These are phyloP conservation scores for Lichenostomus cassidix DNA, from an alignment of 2,113 vertebrate genomes.

Conservation along the genomic window DNA sequence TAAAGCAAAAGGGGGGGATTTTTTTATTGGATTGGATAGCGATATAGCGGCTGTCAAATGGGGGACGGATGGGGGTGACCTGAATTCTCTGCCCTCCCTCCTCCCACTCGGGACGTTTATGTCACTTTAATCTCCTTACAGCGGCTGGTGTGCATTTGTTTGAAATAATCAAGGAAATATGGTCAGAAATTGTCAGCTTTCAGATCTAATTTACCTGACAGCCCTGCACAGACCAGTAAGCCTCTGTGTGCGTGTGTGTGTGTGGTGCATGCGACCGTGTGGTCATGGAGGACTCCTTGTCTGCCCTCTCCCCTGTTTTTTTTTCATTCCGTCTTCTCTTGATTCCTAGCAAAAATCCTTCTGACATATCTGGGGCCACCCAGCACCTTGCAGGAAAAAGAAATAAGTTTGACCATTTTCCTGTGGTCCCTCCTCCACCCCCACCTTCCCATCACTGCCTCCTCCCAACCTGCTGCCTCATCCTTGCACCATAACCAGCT, in stretches of 20 bases:
- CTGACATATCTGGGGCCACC: constrained; percentile 78
- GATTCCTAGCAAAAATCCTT: constrained; percentile 74
- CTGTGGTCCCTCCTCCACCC: not conserved
- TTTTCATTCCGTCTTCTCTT: not conserved
- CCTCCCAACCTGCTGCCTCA: constrained; percentile 71
- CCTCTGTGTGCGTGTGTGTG: constrained; percentile 36
- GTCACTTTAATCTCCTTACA: constrained; percentile 99
- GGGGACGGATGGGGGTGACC: constrained; percentile 99
- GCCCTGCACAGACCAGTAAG: constrained; percentile 75
- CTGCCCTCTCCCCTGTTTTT: constrained; percentile 55
- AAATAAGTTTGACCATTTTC: constrained; percentile 29
- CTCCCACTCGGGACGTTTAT: constrained; percentile 99
- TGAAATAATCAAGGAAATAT: constrained; percentile 99
- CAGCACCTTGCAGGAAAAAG: constrained; percentile 61
- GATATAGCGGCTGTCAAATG: constrained; percentile 99
- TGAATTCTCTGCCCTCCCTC: constrained; percentile 99
- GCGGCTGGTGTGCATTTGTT: constrained; percentile 99
- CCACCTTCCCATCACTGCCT: not conserved
- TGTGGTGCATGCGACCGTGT: constrained; percentile 56
- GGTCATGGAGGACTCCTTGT: constrained; percentile 58
- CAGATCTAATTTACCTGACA: constrained; percentile 99
- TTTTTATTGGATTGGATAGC: constrained; percentile 99
- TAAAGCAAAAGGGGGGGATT: constrained; percentile 99
- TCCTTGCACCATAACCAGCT: constrained; percentile 76
- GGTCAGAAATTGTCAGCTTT: constrained; percentile 99